These are phyloP conservation scores for Ptilodon capucinus DNA, from an alignment of 2,888 invertebrate genomes.

Conservation along the genomic window DNA sequence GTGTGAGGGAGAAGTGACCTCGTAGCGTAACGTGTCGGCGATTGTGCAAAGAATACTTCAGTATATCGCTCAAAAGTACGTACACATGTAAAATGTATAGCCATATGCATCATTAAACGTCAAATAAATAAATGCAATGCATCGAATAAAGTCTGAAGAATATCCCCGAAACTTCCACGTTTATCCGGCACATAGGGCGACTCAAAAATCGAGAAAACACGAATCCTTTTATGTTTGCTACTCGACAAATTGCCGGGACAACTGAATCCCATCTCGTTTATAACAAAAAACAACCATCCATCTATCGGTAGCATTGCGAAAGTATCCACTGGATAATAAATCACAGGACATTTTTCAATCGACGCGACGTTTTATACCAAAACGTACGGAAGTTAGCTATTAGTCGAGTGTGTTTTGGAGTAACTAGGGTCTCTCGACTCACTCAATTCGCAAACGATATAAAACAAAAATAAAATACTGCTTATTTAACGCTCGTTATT, in stretches of 20 bases:
- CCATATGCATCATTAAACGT: no score
- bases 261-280: conserved; percentile 36
- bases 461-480: not conserved
- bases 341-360: conserved; percentile 58
- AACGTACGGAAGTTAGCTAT: conserved; percentile 54
- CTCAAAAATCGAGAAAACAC: conserved; percentile 6
- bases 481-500: no score
- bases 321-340: conserved; percentile 55
- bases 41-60: no score
- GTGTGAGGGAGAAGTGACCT: no score
- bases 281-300: conserved; percentile 54
- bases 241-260: conserved; percentile 20
- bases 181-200: not conserved
- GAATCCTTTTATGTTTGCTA: conserved; percentile 13
- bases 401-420: conserved; percentile 40
- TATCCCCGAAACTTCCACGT: not conserved
- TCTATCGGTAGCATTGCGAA: conserved; percentile 33
- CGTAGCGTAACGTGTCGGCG: no score
- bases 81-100: no score
- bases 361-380: conserved; percentile 62
- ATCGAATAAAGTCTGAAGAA: not conserved
- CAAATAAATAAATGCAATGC: no score
- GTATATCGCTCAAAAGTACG: no score
- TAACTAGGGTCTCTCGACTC: conserved; percentile 28
- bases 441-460: conserved; percentile 12